phyloP scores from a whole-genome alignment of 1,140 invertebrate genomes.

The Drosophila aff. region DNA sequence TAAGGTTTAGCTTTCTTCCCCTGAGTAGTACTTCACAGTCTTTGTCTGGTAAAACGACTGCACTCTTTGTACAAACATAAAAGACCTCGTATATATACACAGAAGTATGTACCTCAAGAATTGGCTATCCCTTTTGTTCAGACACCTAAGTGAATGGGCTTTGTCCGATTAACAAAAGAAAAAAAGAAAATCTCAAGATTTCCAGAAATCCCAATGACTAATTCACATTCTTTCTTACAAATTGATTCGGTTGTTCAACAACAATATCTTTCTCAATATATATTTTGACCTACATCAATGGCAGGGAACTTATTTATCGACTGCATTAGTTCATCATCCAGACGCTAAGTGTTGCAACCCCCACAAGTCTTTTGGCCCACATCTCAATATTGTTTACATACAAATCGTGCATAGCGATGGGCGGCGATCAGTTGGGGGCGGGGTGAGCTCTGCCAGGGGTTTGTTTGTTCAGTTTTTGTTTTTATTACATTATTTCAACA shows the following conservation, averaged over 20 bases:
- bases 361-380: conserved; percentile 43
- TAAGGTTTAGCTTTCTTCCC: neutral
- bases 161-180: conserved; percentile 19
- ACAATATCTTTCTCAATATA: too few relatives aligned
- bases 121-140: conserved; percentile 10
- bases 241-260: neutral
- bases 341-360: conserved; percentile 10
- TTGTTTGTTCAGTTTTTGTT: conserved; percentile 41
- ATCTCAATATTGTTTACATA: conserved; percentile 47
- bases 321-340: conserved; percentile 19
- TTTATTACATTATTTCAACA: conserved; percentile 64
- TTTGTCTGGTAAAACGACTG: too few relatives aligned
- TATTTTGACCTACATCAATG: conserved; percentile 39
- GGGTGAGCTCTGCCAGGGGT: conserved; percentile 15
- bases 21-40: neutral
- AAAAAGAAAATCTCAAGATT: conserved; percentile 3
- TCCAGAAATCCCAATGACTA: conserved; percentile 12
- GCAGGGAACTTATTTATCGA: conserved; percentile 5
- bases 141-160: neutral
- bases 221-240: conserved; percentile 11
- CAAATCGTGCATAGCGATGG: conserved; percentile 12
- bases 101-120: neutral
- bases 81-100: neutral
- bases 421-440: conserved; percentile 1
- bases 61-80: conserved; percentile 8